A percentile compares a stretch with the other conserved stretches of the same genome.
phyloP scores from a whole-genome alignment of 2,797 vertebrate genomes.

The Phaenicophaeus curvirostris region DNA sequence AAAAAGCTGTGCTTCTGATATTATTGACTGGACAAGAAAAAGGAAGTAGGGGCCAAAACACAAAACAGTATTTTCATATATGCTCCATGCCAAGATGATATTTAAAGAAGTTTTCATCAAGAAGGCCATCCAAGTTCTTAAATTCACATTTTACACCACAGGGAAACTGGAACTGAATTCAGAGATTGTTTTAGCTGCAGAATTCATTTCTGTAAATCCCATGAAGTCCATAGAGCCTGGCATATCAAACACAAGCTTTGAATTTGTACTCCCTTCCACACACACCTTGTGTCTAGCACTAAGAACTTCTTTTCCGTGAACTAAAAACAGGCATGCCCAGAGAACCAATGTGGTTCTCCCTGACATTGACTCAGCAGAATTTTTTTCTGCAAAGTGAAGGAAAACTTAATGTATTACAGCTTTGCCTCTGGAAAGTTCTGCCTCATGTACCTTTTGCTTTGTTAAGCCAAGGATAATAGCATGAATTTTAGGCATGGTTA shows the following conservation, averaged over 20 bases:
- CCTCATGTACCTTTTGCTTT: neutral
- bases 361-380: neutral
- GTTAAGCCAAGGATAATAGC: neutral
- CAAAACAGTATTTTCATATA: neutral
- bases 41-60: neutral
- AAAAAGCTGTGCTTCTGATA: neutral
- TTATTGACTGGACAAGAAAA: neutral
- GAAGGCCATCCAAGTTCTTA: neutral
- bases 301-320: neutral
- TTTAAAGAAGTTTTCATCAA: neutral
- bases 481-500: neutral
- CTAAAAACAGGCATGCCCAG: neutral
- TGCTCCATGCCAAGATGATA: neutral
- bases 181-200: neutral
- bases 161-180: neutral
- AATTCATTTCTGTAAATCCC: neutral
- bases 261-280: neutral
- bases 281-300: accelerated
- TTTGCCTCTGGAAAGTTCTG: neutral
- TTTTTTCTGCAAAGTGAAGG: neutral
- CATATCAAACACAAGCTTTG: neutral
- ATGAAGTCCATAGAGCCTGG: neutral
- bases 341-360: neutral
- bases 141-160: neutral
- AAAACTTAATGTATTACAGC: neutral